Base-by-base conservation (phyloP, 2,797 vertebrate genomes). In the Onychomys leucogaster region DNA sequence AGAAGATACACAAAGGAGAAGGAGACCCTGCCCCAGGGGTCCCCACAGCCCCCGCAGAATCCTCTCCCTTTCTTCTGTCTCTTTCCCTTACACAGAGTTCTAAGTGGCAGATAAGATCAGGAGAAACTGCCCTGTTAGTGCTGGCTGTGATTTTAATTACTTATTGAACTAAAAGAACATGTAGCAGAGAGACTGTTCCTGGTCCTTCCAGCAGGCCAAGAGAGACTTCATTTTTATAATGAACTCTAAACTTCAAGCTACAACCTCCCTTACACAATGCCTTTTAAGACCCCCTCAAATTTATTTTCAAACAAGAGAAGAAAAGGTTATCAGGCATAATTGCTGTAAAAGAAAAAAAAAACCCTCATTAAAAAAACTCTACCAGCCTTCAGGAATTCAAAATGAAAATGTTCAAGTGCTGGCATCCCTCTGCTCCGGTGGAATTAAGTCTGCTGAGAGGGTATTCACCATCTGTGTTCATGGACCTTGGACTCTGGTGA, bases 131-230 rank as follows among this genome's bases (percentile, higher is more conserved):
- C 77, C 67, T 84, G 27, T 43, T 89, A 23, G 49, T 77, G 41
- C 65, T 77, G n/a, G 49, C 81, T 94, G 85, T 83, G 63, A 87
- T 93, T 96, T 96, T 97, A 96, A 97, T 98, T 97, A 95, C 90
- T 95, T 97, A 97, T 95, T 0, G 69, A 97, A 76, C 96, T 94
- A 21, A 71, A 93, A 93, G 41, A 90, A 88, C 77, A 92, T 52
- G 61, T 82, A 61, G 78, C 55, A 46, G 57, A 91, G 87, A 89
- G 61, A 73, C 65, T 75, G 75, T 86, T 49, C n/a, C 82, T 95
- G 90, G 71, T 86, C 92, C 96, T 93, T 55, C 65, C 49, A 67
- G 52, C 37, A 81, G 27, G 83, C 80, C 61, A 77, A 19, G 19
- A 61, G 61, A 88, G 87, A 90, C n/a, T 52, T 89, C 82, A 65